Percentiles rank a stretch among this genome's conserved stretches.
These are phyloP conservation scores for Corythoichthys intestinalis DNA, from an alignment of 2,113 vertebrate species.

Conservation along the genomic window DNA sequence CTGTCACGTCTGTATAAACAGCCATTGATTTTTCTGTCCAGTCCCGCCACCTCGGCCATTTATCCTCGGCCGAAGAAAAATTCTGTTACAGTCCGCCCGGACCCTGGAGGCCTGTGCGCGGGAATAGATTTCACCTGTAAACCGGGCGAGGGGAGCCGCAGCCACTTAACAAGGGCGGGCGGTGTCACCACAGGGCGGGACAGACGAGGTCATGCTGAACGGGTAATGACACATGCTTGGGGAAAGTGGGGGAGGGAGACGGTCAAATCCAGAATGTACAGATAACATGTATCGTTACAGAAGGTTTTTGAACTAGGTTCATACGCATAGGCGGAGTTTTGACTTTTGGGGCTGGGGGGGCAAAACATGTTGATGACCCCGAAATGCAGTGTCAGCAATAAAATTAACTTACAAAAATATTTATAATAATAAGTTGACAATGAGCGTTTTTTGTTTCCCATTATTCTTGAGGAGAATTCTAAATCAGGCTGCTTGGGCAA, in stretches of 20 bases:
- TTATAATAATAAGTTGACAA: no score
- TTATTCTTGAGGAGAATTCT: no score
- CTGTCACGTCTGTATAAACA: conserved; percentile 99
- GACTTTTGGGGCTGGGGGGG: no score
- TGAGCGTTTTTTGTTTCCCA: no score
- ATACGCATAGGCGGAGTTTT: no score
- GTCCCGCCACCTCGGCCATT: conserved; percentile 96
- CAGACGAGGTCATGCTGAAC: conserved; percentile 56
- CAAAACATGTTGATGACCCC: no score
- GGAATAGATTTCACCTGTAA: conserved; percentile 99
- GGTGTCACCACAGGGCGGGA: conserved; percentile 79
- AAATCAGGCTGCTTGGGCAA: no score
- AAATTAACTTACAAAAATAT: no score
- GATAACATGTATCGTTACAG: background rate
- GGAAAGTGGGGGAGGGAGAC: conserved; percentile 20
- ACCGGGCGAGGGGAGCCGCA: conserved; percentile 63
- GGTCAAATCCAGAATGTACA: conserved; percentile 4
- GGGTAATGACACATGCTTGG: conserved; percentile 48
- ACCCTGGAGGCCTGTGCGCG: conserved; percentile 94
- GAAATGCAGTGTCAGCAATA: no score
- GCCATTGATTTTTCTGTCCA: conserved; percentile 99
- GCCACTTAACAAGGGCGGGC: conserved; percentile 91
- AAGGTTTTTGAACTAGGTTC: background rate
- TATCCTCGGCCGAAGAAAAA: conserved; percentile 98
- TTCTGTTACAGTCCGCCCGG: conserved; percentile 96